Evolutionary conservation across 64 coral and sea anemone genomes (phyloP).

Genomic region (Montipora foliosa): DNA sequence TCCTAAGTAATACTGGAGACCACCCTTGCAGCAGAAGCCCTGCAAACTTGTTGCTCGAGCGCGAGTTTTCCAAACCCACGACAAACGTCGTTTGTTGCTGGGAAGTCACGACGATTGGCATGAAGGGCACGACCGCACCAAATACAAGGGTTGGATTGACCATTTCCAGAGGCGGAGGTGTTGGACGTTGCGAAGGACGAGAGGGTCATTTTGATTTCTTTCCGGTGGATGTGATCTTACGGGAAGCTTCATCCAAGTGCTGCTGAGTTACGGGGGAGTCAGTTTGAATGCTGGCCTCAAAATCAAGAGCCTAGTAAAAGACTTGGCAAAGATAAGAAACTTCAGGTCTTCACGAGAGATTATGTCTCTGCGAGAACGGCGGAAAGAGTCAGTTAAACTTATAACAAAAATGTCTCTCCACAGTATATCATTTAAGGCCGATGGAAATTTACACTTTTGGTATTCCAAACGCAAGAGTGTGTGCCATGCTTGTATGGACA

Average conservation of each 20-base stretch:
- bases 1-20: neutral
- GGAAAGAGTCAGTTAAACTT: conserved; percentile 63
- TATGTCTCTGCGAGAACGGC: conserved; percentile 55
- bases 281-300: conserved; percentile 58
- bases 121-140: conserved; percentile 53
- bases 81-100: conserved; percentile 45
- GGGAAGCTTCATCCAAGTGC: conserved; percentile 44
- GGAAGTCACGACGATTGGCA: conserved; percentile 34
- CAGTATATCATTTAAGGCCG: conserved; percentile 37
- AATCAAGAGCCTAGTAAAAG: conserved; percentile 52
- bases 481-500: conserved; percentile 69
- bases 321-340: conserved; percentile 69
- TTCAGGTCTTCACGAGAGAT: conserved; percentile 65
- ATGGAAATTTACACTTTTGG: conserved; percentile 62
- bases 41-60: conserved; percentile 10
- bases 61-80: conserved; percentile 25
- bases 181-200: neutral
- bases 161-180: conserved; percentile 8
- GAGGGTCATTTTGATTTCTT: neutral
- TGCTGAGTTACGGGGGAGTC: conserved; percentile 50
- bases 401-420: conserved; percentile 70
- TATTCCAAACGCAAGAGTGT: conserved; percentile 45
- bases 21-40: neutral
- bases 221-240: conserved; percentile 54
- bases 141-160: conserved; percentile 22